Conservation (phyloP, 2,888 invertebrate species). For the Cataglyphis cursor region DNA sequence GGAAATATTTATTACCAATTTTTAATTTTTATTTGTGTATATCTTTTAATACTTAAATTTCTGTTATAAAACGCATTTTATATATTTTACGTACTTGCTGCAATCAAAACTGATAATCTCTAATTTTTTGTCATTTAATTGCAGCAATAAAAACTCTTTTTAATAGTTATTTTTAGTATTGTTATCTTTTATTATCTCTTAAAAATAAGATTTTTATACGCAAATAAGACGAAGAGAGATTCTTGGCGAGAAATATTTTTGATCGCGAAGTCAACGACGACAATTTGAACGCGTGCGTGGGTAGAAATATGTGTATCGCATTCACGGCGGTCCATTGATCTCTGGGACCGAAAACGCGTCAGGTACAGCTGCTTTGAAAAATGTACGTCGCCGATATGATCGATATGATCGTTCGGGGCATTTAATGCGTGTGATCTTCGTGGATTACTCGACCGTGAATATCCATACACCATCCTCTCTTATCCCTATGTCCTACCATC, state of each 20-base stretch:
- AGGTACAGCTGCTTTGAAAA: conserved; percentile 77
- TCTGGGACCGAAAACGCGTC: conserved; percentile 65
- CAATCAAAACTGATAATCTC: not conserved
- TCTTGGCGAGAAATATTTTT: conserved; percentile 41
- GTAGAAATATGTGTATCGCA: conserved; percentile 73
- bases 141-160: not conserved
- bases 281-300: conserved; percentile 71
- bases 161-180: conserved; percentile 14
- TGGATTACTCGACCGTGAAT: conserved; percentile 24
- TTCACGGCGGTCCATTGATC: conserved; percentile 72
- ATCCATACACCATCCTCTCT: not conserved
- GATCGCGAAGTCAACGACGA: conserved; percentile 50
- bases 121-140: conserved; percentile 18
- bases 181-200: not conserved
- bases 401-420: conserved; percentile 58
- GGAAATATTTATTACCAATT: not conserved
- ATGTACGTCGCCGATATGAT: conserved; percentile 65
- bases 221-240: conserved; percentile 12
- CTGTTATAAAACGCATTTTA: not conserved
- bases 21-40: not conserved
- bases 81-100: not conserved
- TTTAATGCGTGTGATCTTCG: conserved; percentile 45
- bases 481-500: not conserved
- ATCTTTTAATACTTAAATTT: not conserved
- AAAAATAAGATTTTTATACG: conserved; percentile 20